phyloP scores from a whole-genome alignment of 2,113 vertebrate species.

The Megaleporinus macrocephalus region DNA sequence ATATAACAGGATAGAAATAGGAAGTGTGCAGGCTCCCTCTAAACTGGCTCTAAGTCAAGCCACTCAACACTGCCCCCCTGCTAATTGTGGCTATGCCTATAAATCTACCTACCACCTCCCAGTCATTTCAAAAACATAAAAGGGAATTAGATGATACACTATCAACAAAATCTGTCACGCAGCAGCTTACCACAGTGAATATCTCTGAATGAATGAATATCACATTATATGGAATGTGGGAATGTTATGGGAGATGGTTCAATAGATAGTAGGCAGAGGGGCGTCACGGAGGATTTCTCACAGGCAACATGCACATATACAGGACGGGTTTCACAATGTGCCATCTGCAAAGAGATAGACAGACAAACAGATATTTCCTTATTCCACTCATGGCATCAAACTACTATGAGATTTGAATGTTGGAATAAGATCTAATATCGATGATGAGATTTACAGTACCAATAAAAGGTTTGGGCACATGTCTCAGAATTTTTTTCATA shows the following conservation, averaged over 20 bases:
- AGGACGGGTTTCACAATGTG: slow-evolving; percentile 26
- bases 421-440: no score
- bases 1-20: no score
- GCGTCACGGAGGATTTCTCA: slow-evolving; percentile 11
- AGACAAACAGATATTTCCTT: neutral
- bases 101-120: neutral
- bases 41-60: neutral
- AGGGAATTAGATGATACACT: neutral
- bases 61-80: slow-evolving; percentile 15
- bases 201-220: neutral
- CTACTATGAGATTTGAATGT: no score
- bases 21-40: no score
- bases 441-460: neutral
- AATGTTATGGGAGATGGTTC: neutral
- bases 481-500: no score
- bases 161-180: neutral
- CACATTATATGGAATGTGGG: neutral
- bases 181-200: neutral
- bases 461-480: neutral
- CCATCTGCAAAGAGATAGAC: slow-evolving; percentile 5
- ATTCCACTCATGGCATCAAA: no score
- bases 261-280: neutral
- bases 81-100: neutral
- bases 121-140: neutral
- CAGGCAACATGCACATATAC: slow-evolving; percentile 48